phyloP scores from a whole-genome alignment of 2,797 vertebrate genomes.

The Capromys pilorides region DNA sequence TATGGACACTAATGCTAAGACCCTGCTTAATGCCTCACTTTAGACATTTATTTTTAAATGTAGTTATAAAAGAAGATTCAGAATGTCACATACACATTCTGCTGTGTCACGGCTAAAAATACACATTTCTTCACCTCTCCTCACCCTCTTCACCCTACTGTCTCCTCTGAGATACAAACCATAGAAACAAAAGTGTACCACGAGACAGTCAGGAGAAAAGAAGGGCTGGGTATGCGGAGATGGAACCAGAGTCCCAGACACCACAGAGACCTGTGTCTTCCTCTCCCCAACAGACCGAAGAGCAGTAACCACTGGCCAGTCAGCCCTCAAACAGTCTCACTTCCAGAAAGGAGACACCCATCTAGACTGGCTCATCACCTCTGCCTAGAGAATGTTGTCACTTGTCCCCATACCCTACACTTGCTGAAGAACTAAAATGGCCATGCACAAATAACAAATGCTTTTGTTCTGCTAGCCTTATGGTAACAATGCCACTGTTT shows the following conservation, averaged over 20 bases:
- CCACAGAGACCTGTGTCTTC: background rate
- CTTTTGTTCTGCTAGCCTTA: background rate
- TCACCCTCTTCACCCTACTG: conserved; percentile 56
- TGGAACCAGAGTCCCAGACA: background rate
- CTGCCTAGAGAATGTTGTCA: background rate
- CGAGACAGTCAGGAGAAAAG: conserved; percentile 13
- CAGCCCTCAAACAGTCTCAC: background rate
- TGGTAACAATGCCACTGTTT: background rate
- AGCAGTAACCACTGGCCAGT: background rate
- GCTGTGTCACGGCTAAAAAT: conserved; percentile 75
- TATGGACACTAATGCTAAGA: conserved; percentile 28
- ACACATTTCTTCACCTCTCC: conserved; percentile 68
- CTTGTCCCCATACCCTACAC: background rate
- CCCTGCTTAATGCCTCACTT: conserved; percentile 56
- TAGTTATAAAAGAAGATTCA: conserved; percentile 66
- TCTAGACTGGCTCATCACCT: background rate
- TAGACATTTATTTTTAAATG: conserved; percentile 72
- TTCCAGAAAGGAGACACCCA: background rate
- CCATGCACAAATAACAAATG: background rate
- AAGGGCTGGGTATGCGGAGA: background rate
- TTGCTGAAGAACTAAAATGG: background rate
- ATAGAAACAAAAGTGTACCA: conserved; percentile 32
- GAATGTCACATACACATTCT: too few relatives aligned
- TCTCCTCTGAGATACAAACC: conserved; percentile 70
- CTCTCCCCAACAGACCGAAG: background rate